Evolutionary conservation across 2,888 invertebrate species (phyloP).

Genomic region (Gasteruption jaculator): DNA sequence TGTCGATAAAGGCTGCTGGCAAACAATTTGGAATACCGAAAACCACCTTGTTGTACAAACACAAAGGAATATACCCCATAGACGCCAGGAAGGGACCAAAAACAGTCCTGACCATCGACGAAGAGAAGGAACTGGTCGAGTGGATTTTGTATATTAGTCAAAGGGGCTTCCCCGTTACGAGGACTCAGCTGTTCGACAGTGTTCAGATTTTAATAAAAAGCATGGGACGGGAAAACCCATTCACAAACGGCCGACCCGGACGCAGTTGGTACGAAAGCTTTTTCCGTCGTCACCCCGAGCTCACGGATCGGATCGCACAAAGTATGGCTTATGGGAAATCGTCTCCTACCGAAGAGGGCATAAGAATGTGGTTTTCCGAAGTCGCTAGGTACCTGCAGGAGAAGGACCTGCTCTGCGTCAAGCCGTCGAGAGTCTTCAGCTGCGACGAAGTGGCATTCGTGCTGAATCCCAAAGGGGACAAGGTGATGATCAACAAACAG

Average conservation of each 20-base stretch:
- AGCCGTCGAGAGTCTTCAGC: slow-evolving; percentile 26
- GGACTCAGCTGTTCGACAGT: slow-evolving; percentile 19
- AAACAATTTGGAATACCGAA: slow-evolving; percentile 6
- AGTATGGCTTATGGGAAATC: slow-evolving; percentile 21
- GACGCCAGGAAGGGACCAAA: slow-evolving; percentile 11
- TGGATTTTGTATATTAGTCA: slow-evolving; percentile 17
- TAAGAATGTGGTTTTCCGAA: slow-evolving; percentile 27
- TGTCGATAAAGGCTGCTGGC: slow-evolving; percentile 6
- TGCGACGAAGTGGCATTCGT: slow-evolving; percentile 34
- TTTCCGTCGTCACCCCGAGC: slow-evolving; percentile 21
- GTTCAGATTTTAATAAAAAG: slow-evolving; percentile 16
- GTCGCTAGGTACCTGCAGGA: slow-evolving; percentile 21
- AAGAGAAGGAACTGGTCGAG: slow-evolving; percentile 19
- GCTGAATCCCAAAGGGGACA: slow-evolving; percentile 29
- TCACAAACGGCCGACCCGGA: slow-evolving; percentile 21
- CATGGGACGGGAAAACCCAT: slow-evolving; percentile 17
- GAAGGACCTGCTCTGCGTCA: slow-evolving; percentile 20
- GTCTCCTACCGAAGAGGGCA: slow-evolving; percentile 21
- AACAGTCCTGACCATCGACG: slow-evolving; percentile 16
- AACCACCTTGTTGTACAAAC: slow-evolving; percentile 7
- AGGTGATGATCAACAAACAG: slow-evolving; percentile 28
- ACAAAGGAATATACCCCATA: slow-evolving; percentile 6
- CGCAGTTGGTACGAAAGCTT: slow-evolving; percentile 23
- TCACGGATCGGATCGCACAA: slow-evolving; percentile 14
- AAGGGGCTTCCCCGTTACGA: slow-evolving; percentile 21